Conservation (phyloP, 1,140 invertebrate species). For the Caenorhabditis briggsae region DNA sequence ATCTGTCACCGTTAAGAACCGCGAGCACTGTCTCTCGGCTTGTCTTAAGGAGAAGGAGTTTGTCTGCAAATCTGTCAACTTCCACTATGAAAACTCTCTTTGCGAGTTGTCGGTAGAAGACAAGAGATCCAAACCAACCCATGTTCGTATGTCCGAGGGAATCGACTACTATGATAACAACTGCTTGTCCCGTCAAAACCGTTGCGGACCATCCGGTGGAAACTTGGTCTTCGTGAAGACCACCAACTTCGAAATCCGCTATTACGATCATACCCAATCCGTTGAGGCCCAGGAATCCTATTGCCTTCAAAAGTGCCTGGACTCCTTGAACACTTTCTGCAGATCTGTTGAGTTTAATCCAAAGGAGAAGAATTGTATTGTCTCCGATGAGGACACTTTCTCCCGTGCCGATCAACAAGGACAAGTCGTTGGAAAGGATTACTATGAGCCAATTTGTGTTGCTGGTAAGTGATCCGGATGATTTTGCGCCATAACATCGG, state of each 20-base stretch:
- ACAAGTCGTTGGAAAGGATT: constrained; percentile 75
- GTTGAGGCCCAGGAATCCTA: constrained; percentile 78
- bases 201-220: constrained; percentile 76
- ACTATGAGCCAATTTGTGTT: constrained; percentile 78
- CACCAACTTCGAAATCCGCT: constrained; percentile 78
- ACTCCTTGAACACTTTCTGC: constrained; percentile 77
- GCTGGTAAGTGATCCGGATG: constrained; percentile 68
- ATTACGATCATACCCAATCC: constrained; percentile 78
- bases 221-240: constrained; percentile 78
- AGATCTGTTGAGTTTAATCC: constrained; percentile 76
- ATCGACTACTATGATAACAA: constrained; percentile 78
- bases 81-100: constrained; percentile 76
- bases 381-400: constrained; percentile 78
- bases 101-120: constrained; percentile 77
- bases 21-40: constrained; percentile 76
- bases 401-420: constrained; percentile 78
- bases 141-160: constrained; percentile 74
- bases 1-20: constrained; percentile 72
- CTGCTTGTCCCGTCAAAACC: constrained; percentile 77
- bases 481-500: background rate
- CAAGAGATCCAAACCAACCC: constrained; percentile 75
- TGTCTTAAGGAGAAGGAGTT: constrained; percentile 77
- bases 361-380: constrained; percentile 77
- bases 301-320: constrained; percentile 77
- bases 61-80: constrained; percentile 77